Percentiles rank a stretch among this genome's conserved stretches.
Conservation (phyloP, 2,113 vertebrate species). For the Anseranas semipalmata region DNA sequence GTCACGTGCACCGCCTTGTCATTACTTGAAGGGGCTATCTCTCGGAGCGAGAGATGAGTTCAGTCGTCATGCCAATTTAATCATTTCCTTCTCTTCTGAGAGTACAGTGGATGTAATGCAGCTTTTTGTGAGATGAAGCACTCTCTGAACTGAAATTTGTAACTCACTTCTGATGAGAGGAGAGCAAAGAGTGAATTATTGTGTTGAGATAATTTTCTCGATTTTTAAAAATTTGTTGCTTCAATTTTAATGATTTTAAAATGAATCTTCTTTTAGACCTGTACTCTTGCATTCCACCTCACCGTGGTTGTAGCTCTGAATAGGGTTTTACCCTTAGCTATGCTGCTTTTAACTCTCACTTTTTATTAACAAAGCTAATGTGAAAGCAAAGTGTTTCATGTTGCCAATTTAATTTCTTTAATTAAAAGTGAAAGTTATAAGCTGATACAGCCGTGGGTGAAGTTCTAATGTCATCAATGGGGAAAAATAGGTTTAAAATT, state of each 20-base stretch:
- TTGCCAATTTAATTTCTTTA: slow-evolving; percentile 81
- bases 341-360: slow-evolving; percentile 69
- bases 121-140: not conserved
- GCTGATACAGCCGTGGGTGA: slow-evolving; percentile 75
- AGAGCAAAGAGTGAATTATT: not conserved
- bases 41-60: not conserved
- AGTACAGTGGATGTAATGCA: not conserved
- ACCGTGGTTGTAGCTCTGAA: not conserved
- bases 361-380: slow-evolving; percentile 78
- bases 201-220: not conserved
- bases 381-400: slow-evolving; percentile 76
- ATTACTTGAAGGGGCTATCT: not conserved
- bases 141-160: not conserved
- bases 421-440: slow-evolving; percentile 82
- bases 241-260: slow-evolving; percentile 22
- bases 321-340: slow-evolving; percentile 61
- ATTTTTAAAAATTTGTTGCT: slow-evolving; percentile 10
- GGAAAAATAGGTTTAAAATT: slow-evolving; percentile 74
- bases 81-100: not conserved
- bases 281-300: not conserved
- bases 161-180: not conserved
- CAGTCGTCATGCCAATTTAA: not conserved
- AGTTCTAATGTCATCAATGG: slow-evolving; percentile 73
- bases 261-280: not conserved
- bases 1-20: not conserved